These are phyloP conservation scores for Saguinus imperator DNA, from an alignment of 2,113 vertebrate genomes.

Conservation along the genomic window DNA sequence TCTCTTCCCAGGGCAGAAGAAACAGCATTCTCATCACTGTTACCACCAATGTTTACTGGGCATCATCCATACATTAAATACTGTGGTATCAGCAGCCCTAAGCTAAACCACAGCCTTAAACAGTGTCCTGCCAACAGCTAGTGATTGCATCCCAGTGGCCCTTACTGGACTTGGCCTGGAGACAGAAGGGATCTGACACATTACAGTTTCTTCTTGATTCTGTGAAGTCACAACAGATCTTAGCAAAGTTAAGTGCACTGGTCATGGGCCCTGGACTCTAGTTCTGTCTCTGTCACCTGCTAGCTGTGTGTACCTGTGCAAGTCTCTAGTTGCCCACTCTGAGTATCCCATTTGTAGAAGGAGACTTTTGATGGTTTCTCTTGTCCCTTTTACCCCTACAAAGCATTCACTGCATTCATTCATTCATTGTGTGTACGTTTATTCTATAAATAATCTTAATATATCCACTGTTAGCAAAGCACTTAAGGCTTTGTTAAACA, in stretches of 20 bases:
- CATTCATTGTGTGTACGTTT: neutral
- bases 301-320: neutral
- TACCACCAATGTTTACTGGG: neutral
- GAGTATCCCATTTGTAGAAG: neutral
- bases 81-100: neutral
- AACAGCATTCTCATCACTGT: neutral
- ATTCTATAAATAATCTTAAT: conserved; percentile 13
- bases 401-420: conserved; percentile 4
- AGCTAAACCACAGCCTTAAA: conserved; percentile 16
- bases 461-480: neutral
- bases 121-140: neutral
- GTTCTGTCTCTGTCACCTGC: neutral
- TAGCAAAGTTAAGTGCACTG: neutral
- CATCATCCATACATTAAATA: neutral
- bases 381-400: neutral
- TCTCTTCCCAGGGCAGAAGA: neutral
- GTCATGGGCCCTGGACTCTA: neutral
- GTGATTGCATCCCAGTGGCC: neutral
- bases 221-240: neutral
- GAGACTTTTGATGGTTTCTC: neutral
- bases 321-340: neutral
- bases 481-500: neutral
- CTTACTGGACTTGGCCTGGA: neutral
- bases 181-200: neutral
- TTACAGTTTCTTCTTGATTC: neutral